These are phyloP conservation scores for Lacerta viridis DNA, from an alignment of 2,797 vertebrate genomes.

Conservation along the genomic window DNA sequence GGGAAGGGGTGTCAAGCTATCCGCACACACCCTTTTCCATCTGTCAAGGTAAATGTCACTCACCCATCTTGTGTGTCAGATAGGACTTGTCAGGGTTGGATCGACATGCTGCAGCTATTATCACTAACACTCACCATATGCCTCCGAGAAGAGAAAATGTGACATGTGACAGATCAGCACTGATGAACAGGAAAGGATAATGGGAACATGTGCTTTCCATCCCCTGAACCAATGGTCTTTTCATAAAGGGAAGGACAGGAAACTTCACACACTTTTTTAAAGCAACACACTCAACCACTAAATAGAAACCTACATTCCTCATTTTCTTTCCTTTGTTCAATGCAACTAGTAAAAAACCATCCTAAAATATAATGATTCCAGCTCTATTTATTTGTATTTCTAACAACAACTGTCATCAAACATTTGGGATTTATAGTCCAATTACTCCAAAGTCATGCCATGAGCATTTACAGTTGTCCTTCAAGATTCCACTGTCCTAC, in stretches of 20 bases:
- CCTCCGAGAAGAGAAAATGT: constrained; percentile 56
- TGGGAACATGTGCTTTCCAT: constrained; percentile 35
- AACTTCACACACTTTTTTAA: constrained; percentile 20
- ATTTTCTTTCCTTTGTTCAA: not conserved
- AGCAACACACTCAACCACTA: not conserved
- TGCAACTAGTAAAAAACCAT: not conserved
- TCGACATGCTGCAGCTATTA: constrained; percentile 57
- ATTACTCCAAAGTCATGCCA: not conserved
- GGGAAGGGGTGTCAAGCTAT: not conserved
- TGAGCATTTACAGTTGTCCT: not conserved
- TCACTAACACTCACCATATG: constrained; percentile 59
- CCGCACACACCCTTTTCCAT: constrained; percentile 30
- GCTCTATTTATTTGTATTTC: not conserved
- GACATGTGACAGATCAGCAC: constrained; percentile 53
- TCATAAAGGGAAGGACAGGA: not conserved
- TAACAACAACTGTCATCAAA: not conserved
- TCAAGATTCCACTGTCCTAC: not conserved
- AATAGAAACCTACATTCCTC: not conserved
- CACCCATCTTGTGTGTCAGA: constrained; percentile 51
- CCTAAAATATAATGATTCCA: not conserved
- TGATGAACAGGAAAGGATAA: constrained; percentile 54
- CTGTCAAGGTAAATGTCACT: constrained; percentile 60
- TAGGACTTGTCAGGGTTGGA: constrained; percentile 44
- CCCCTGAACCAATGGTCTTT: constrained; percentile 33
- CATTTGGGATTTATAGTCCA: not conserved